Percentiles rank a stretch among this genome's conserved stretches.
phyloP scores from a whole-genome alignment of 2,888 invertebrate species.

The Drosophila setosimentum region DNA sequence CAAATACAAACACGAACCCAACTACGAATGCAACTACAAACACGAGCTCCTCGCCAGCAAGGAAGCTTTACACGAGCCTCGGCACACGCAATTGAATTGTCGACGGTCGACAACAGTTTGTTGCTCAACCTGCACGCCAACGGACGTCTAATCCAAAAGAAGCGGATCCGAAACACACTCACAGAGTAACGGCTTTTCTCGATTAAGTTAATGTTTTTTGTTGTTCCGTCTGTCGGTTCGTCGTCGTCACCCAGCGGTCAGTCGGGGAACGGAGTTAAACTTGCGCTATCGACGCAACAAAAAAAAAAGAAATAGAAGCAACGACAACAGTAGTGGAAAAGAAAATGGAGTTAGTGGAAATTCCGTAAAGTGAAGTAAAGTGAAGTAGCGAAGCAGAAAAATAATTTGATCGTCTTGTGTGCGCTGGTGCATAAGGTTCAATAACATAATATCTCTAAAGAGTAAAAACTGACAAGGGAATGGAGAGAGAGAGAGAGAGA shows the following conservation, averaged over 20 bases:
- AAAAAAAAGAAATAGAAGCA: constrained; percentile 21
- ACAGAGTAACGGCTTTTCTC: constrained; percentile 33
- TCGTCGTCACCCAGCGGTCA: constrained; percentile 42
- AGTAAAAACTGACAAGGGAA: constrained; percentile 14
- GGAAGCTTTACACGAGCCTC: constrained; percentile 47
- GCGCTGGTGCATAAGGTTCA: constrained; percentile 58
- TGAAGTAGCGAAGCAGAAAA: constrained; percentile 21
- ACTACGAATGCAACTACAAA: constrained; percentile 9
- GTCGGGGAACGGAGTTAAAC: constrained; percentile 25
- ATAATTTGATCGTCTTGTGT: constrained; percentile 31
- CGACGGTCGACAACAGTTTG: constrained; percentile 84
- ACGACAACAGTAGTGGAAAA: constrained; percentile 32
- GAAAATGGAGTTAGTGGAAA: constrained; percentile 51
- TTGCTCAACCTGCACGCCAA: constrained; percentile 82
- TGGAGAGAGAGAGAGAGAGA: constrained; percentile 2
- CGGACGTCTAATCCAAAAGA: constrained; percentile 66
- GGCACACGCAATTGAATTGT: constrained; percentile 27
- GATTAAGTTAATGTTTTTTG: constrained; percentile 35
- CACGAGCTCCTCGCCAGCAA: constrained; percentile 36
- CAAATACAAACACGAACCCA: constrained; percentile 6
- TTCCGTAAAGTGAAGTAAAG: constrained; percentile 39
- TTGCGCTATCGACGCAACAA: constrained; percentile 25
- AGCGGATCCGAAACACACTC: constrained; percentile 16
- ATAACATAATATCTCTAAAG: constrained; percentile 35
- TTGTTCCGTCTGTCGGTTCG: constrained; percentile 24